Conservation (phyloP, 2,797 vertebrate genomes). For the Cetoscarus ocellatus region DNA sequence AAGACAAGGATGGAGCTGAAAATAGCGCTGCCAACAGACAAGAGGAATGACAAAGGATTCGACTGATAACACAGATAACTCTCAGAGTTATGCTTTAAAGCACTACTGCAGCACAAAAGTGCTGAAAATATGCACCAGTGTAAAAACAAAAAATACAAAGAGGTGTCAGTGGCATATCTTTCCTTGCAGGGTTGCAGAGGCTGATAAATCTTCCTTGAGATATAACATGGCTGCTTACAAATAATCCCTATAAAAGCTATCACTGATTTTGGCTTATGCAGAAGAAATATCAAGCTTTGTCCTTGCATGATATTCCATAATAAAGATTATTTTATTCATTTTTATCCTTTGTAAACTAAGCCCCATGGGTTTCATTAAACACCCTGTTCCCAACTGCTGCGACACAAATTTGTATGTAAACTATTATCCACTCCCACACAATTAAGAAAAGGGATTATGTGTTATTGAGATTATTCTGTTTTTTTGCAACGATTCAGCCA, state of each 20-base stretch:
- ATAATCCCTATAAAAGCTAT: conserved; percentile 28
- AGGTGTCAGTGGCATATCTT: conserved; percentile 39
- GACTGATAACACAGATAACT: conserved; percentile 25
- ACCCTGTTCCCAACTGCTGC: conserved; percentile 4
- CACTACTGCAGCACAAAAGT: conserved; percentile 11
- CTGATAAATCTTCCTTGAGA: conserved; percentile 53
- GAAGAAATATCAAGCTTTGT: conserved; percentile 10
- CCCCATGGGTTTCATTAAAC: conserved; percentile 45
- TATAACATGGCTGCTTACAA: conserved; percentile 41
- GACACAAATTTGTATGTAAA: conserved; percentile 50
- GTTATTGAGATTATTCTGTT: conserved; percentile 50
- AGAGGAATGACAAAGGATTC: conserved; percentile 11
- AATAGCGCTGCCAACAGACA: conserved; percentile 38
- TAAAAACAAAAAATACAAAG: conserved; percentile 37
- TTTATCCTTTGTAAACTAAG: conserved; percentile 26
- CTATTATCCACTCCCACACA: conserved; percentile 39
- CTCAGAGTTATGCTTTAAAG: conserved; percentile 34
- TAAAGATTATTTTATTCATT: conserved; percentile 19
- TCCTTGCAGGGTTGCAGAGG: conserved; percentile 21
- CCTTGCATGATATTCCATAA: conserved; percentile 5
- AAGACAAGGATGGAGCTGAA: conserved; percentile 46
- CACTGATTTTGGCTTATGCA: conserved; percentile 27
- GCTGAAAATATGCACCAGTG: conserved; percentile 36
- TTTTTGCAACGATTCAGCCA: conserved; percentile 24
- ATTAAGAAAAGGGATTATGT: conserved; percentile 43